phyloP scores from a whole-genome alignment of 2,113 vertebrate genomes.

The Plecturocebus donacophilus region DNA sequence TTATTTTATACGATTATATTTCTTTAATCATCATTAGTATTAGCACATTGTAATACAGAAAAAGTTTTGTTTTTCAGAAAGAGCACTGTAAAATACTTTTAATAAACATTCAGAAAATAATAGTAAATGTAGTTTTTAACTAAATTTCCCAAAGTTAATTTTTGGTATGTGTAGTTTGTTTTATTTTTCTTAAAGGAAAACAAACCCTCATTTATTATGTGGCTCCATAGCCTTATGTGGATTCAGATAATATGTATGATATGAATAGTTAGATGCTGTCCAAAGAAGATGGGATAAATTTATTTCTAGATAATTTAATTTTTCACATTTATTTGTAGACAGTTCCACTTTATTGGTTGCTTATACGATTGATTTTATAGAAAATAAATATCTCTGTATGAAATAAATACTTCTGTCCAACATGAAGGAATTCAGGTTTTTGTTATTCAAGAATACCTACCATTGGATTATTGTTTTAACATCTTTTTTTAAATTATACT shows the following conservation, averaged over 20 bases:
- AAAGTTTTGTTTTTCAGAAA: not conserved
- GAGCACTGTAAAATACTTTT: not conserved
- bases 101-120: not conserved
- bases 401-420: not conserved
- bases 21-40: constrained; percentile 72
- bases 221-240: not conserved
- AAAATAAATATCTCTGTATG: not conserved
- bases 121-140: constrained; percentile 16
- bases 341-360: not conserved
- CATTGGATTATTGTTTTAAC: not conserved
- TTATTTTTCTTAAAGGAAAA: constrained; percentile 35
- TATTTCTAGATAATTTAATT: not conserved
- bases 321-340: not conserved
- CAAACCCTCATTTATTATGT: not conserved
- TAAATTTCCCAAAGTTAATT: not conserved
- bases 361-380: not conserved
- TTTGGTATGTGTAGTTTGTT: not conserved
- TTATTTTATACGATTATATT: constrained; percentile 82
- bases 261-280: not conserved
- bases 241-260: not conserved
- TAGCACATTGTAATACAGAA: constrained; percentile 53
- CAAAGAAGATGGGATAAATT: not conserved
- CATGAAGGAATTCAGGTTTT: not conserved
- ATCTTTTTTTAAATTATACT: not conserved
- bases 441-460: not conserved